Percentiles rank a stretch among this genome's conserved stretches.
Evolutionary conservation across 2,888 invertebrate genomes (phyloP).

Genomic region (Prostheceraeus crozeri): DNA sequence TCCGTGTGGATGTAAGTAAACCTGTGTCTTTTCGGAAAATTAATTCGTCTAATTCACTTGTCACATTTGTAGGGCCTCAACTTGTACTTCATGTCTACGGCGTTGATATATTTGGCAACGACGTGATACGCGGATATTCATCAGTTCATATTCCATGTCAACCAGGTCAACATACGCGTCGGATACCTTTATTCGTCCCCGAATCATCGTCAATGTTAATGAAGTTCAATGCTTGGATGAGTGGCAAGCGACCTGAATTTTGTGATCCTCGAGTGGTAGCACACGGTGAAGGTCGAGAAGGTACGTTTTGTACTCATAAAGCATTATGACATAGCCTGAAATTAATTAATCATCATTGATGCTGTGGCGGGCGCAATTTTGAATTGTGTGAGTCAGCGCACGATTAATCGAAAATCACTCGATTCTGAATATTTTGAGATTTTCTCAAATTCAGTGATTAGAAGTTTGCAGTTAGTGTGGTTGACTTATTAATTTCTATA

Average conservation of each 20-base stretch:
- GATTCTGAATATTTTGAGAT: too few relatives aligned
- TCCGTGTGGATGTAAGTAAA: conserved; percentile 80
- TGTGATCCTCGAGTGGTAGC: conserved; percentile 78
- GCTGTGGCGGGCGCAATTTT: too few relatives aligned
- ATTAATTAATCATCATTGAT: too few relatives aligned
- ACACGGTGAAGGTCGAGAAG: conserved; percentile 76
- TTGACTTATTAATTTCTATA: too few relatives aligned
- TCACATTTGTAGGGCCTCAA: conserved; percentile 74
- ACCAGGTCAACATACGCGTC: conserved; percentile 59
- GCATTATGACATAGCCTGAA: too few relatives aligned
- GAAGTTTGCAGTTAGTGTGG: too few relatives aligned
- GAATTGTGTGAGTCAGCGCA: too few relatives aligned
- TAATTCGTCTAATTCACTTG: too few relatives aligned
- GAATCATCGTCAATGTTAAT: conserved; percentile 70
- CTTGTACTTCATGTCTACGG: conserved; percentile 76
- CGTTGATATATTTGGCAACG: conserved; percentile 72
- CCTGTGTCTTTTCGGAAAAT: too few relatives aligned
- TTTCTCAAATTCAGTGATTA: too few relatives aligned
- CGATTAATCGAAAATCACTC: too few relatives aligned
- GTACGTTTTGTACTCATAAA: too few relatives aligned
- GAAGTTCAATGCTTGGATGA: conserved; percentile 71
- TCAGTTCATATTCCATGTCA: conserved; percentile 71
- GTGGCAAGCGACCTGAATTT: conserved; percentile 76
- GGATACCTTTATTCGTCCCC: conserved; percentile 68
- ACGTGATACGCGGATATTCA: conserved; percentile 78